These are phyloP conservation scores for Rhopalosiphum padi DNA, from an alignment of 1,140 invertebrate genomes.

Conservation along the genomic window DNA sequence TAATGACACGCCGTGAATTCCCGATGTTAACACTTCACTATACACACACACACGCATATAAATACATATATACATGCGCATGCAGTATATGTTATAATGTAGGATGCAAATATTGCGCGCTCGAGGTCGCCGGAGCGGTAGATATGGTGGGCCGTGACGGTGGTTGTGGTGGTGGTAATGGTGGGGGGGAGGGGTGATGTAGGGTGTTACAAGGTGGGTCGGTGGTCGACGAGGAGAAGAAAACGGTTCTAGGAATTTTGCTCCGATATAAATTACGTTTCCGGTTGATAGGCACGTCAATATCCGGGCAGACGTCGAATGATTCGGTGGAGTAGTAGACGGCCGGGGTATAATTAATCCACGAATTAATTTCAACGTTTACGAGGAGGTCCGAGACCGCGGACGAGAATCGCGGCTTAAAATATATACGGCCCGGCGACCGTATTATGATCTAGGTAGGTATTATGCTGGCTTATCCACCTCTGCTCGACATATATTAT, in stretches of 20 bases:
- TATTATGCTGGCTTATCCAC: background rate
- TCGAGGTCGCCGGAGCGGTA: background rate
- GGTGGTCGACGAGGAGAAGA: background rate
- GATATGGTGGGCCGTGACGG: accelerated
- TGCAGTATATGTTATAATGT: background rate
- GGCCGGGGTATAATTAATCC: background rate
- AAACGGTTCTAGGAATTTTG: background rate
- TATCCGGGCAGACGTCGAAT: background rate
- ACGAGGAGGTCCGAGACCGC: background rate
- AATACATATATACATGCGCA: background rate
- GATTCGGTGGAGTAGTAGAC: background rate
- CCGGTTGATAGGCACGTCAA: background rate
- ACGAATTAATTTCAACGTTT: conserved; percentile 10
- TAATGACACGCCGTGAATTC: background rate
- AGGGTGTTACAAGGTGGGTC: background rate
- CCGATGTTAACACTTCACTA: background rate
- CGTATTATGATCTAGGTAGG: background rate
- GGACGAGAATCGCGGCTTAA: background rate
- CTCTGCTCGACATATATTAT: background rate
- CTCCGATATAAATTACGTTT: conserved; percentile 16
- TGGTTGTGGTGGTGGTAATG: too few species aligned
- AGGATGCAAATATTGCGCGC: background rate
- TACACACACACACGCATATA: background rate
- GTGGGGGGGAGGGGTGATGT: too few species aligned
- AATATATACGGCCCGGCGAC: background rate